Conservation (phyloP, 2,113 vertebrate genomes). For the Capricornis sumatraensis region DNA sequence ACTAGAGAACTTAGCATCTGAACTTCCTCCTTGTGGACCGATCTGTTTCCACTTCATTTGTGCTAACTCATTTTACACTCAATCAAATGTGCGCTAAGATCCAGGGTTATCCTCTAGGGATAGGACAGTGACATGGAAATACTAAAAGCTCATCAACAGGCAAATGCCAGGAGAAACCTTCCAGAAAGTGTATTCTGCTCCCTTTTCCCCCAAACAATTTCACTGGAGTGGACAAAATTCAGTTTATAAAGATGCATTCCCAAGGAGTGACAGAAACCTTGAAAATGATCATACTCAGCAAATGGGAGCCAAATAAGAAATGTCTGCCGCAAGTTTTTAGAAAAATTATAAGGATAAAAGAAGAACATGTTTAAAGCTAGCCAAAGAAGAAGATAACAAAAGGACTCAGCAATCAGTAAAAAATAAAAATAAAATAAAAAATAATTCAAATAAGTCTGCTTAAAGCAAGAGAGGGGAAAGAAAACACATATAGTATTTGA, state of each 20-base stretch:
- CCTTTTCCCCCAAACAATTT: conserved; percentile 11
- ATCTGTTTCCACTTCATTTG: conserved; percentile 38
- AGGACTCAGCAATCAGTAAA: not conserved
- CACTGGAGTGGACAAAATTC: not conserved
- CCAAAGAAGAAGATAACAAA: not conserved
- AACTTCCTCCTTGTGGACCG: not conserved
- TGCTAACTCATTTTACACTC: conserved; percentile 43
- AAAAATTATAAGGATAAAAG: not conserved
- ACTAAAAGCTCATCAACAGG: conserved; percentile 35
- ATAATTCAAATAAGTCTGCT: not conserved
- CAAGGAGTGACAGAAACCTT: not conserved
- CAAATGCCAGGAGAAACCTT: not conserved
- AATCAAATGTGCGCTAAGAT: conserved; percentile 15
- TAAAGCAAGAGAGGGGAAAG: not conserved
- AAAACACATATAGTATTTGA: not conserved
- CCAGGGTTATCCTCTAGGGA: not conserved
- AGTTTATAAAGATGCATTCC: not conserved
- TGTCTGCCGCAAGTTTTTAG: not conserved
- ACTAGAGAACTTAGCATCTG: not conserved
- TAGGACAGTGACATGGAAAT: conserved; percentile 19
- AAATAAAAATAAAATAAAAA: not conserved
- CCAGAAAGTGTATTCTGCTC: conserved; percentile 4
- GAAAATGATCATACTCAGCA: not conserved
- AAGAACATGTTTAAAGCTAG: not conserved
- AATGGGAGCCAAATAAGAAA: not conserved